Percentiles rank a stretch among this genome's conserved stretches.
phyloP scores from a whole-genome alignment of 30 jellyfish, hydroid and myxozoan species.

The Sanderia malayensis region DNA sequence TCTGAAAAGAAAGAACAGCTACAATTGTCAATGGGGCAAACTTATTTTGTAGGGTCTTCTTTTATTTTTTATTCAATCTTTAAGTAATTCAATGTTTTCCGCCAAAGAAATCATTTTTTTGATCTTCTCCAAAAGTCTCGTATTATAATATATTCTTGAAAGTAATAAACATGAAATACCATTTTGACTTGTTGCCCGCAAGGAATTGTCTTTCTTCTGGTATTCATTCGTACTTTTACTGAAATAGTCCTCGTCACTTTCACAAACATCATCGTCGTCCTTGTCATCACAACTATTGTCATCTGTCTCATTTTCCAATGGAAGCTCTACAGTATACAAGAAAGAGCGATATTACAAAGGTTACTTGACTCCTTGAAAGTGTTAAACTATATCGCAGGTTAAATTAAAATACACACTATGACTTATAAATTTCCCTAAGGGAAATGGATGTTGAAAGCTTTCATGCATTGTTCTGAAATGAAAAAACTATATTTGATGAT shows the following conservation, averaged over 20 bases:
- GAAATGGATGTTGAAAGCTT: neutral
- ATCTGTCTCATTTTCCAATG: slow-evolving; percentile 14
- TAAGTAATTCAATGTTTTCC: neutral
- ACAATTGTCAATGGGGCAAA: neutral
- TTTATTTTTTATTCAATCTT: neutral
- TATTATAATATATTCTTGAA: no score
- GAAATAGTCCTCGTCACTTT: neutral
- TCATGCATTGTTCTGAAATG: neutral
- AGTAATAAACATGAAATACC: neutral
- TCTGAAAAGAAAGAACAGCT: neutral
- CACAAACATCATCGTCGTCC: neutral
- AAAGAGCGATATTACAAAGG: neutral
- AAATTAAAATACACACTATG: neutral
- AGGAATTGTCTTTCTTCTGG: neutral
- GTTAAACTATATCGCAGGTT: neutral
- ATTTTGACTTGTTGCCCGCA: neutral
- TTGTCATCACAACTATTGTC: neutral
- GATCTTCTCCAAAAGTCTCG: neutral
- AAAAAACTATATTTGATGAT: neutral
- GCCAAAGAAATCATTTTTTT: neutral
- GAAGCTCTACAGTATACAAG: neutral
- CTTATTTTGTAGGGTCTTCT: neutral
- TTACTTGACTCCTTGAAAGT: neutral
- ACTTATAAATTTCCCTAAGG: neutral
- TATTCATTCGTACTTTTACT: neutral